These are phyloP conservation scores for Oceanodroma leucorhoa DNA, from an alignment of 2,797 vertebrate genomes.

Conservation along the genomic window DNA sequence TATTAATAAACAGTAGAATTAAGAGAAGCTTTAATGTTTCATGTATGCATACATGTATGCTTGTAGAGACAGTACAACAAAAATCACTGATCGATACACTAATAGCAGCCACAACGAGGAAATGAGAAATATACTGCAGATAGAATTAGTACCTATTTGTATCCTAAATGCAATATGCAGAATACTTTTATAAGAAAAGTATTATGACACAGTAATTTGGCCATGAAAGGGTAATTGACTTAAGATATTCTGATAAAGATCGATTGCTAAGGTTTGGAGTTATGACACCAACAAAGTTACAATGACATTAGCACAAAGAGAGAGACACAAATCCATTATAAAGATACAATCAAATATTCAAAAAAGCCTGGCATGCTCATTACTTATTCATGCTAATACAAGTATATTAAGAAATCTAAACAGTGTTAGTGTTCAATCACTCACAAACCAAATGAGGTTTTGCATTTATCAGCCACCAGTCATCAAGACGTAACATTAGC, in stretches of 20 bases:
- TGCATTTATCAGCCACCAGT: slow-evolving; percentile 89
- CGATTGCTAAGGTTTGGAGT: slow-evolving; percentile 82
- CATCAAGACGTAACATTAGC: slow-evolving; percentile 71
- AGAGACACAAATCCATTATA: slow-evolving; percentile 90
- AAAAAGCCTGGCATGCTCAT: slow-evolving; percentile 90
- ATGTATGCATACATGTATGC: background rate
- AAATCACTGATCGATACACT: background rate
- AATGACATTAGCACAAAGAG: slow-evolving; percentile 87
- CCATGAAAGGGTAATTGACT: slow-evolving; percentile 85
- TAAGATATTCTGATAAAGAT: slow-evolving; percentile 89
- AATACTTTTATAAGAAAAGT: slow-evolving; percentile 53
- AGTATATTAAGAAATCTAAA: slow-evolving; percentile 99
- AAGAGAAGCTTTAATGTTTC: background rate
- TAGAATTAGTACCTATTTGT: slow-evolving; percentile 64
- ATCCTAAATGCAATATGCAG: slow-evolving; percentile 33
- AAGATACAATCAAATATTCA: slow-evolving; percentile 98
- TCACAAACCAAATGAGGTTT: slow-evolving; percentile 91
- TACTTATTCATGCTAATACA: slow-evolving; percentile 99
- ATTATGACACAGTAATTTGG: slow-evolving; percentile 59
- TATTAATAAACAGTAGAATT: background rate
- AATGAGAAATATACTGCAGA: slow-evolving; percentile 50
- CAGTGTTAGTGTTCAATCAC: slow-evolving; percentile 94
- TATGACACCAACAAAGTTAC: slow-evolving; percentile 91
- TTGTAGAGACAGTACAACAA: background rate
- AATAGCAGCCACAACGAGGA: background rate